Conservation (phyloP, 1,140 invertebrate genomes). For the Cherax destructor region DNA sequence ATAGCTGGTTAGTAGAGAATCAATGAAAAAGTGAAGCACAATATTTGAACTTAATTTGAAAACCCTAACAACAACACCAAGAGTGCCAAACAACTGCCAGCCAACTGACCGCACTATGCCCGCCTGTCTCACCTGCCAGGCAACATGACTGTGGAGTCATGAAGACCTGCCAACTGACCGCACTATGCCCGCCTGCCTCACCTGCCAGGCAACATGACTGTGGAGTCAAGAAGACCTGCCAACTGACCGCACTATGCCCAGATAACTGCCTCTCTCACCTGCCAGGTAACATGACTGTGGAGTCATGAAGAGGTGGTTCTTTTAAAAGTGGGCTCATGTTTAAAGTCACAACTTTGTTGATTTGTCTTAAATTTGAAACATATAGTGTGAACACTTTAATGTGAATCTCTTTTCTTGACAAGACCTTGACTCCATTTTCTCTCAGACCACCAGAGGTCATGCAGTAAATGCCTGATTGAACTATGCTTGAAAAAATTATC, state of each 20-base stretch:
- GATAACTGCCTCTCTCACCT: conserved; percentile 40
- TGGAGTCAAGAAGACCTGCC: too few relatives aligned
- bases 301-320: conserved; percentile 33
- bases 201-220: too few relatives aligned
- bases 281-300: conserved; percentile 13
- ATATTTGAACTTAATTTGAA: neutral
- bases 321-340: conserved; percentile 32
- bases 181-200: too few relatives aligned
- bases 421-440: conserved; percentile 42
- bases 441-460: conserved; percentile 46
- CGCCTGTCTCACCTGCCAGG: too few relatives aligned
- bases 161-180: too few relatives aligned
- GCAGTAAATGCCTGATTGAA: conserved; percentile 60
- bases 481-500: conserved; percentile 45
- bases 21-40: conserved; percentile 12
- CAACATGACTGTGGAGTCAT: too few relatives aligned
- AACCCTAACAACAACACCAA: conserved; percentile 5
- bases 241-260: conserved; percentile 47
- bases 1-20: neutral
- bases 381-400: conserved; percentile 19
- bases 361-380: conserved; percentile 11
- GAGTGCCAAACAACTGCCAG: conserved; percentile 5
- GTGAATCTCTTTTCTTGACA: conserved; percentile 18
- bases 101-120: too few relatives aligned
- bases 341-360: conserved; percentile 15